Percentiles rank a stretch among this genome's conserved stretches.
These are phyloP conservation scores for Salmo trutta DNA, from an alignment of 2,797 vertebrate species.

Conservation along the genomic window DNA sequence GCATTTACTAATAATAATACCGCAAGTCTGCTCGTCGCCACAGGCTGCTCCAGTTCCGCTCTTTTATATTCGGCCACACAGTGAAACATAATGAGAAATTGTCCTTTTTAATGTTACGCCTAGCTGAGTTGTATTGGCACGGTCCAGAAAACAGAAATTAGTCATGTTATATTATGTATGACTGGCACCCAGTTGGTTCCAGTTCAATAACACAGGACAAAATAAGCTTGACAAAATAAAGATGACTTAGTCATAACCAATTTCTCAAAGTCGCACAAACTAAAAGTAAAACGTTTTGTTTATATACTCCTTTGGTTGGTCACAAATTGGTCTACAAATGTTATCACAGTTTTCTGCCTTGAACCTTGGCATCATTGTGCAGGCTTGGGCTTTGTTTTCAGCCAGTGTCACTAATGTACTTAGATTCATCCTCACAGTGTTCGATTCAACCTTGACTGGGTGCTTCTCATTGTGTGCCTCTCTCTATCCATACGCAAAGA, in stretches of 20 bases:
- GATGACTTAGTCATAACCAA: background rate
- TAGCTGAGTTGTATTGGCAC: background rate
- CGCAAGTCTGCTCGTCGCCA: background rate
- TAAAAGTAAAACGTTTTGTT: no score
- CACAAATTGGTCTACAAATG: background rate
- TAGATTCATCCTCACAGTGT: background rate
- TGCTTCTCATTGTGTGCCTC: conserved; percentile 7
- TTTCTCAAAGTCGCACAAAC: background rate
- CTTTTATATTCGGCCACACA: background rate
- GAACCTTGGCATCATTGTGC: background rate
- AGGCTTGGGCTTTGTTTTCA: background rate
- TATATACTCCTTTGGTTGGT: background rate
- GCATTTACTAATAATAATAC: background rate
- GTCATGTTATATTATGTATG: background rate
- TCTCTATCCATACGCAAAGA: conserved; percentile 17
- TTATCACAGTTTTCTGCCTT: background rate
- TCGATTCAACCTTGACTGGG: conserved; percentile 6
- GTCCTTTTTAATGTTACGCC: background rate
- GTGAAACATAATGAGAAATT: conserved; percentile 2
- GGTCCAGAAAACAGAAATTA: background rate
- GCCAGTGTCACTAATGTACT: conserved; percentile 22
- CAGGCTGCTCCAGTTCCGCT: background rate
- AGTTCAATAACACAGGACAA: background rate
- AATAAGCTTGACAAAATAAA: background rate
- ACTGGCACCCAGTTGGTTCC: background rate